These are phyloP conservation scores for Ascidia mentula DNA, from an alignment of 23 tunicate genomes.

Conservation along the genomic window DNA sequence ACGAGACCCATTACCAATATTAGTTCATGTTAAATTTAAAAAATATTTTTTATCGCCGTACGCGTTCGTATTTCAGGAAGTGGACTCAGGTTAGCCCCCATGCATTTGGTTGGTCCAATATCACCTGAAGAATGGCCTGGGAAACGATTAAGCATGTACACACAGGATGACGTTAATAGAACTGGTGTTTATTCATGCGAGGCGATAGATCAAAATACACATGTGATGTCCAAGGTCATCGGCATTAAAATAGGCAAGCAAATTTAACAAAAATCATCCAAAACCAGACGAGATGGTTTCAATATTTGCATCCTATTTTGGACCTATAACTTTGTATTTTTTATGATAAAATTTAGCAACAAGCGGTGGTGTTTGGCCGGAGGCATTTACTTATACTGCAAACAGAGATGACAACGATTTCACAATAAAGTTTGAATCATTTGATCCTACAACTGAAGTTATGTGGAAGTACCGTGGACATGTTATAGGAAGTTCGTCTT, in stretches of 20 bases:
- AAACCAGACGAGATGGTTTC: not conserved
- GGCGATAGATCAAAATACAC: conserved; percentile 47
- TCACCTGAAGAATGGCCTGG: conserved; percentile 88
- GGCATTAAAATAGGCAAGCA: conserved; percentile 57
- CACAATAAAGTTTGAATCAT: conserved; percentile 41
- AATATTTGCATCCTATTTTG: not conserved
- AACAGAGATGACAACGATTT: conserved; percentile 41
- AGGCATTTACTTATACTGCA: conserved; percentile 53
- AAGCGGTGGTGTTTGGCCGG: conserved; percentile 78
- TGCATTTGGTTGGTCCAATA: conserved; percentile 62
- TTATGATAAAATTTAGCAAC: conserved; percentile 33
- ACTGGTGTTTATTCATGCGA: conserved; percentile 80
- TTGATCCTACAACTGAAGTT: conserved; percentile 34
- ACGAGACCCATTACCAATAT: not conserved
- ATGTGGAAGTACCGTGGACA: conserved; percentile 60
- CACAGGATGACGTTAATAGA: conserved; percentile 70
- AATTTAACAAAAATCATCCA: not conserved
- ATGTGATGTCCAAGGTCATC: conserved; percentile 31
- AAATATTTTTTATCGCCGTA: not conserved
- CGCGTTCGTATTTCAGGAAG: conserved; percentile 48
- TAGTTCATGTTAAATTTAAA: no score
- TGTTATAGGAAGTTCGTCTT: conserved; percentile 25
- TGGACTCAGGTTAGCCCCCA: conserved; percentile 53
- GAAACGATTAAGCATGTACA: conserved; percentile 60
- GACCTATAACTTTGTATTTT: not conserved